A percentile compares a stretch with the other conserved stretches of the same genome.
Evolutionary conservation across 2,888 invertebrate species (phyloP).

Genomic region (Hecatera dysodea): DNA sequence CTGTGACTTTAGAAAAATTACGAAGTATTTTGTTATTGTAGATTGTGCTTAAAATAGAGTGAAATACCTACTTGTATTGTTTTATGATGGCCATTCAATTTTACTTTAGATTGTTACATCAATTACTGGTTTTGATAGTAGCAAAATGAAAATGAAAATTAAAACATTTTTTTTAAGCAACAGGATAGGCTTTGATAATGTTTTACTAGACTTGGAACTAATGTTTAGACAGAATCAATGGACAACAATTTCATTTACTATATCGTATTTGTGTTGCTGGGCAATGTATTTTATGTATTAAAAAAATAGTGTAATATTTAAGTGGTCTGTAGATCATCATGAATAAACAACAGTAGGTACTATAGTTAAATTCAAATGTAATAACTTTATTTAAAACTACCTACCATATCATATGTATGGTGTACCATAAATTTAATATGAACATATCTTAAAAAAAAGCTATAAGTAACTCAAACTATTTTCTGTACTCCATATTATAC

Average conservation of each 20-base stretch:
- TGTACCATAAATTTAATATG: too few species aligned
- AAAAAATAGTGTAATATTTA: background rate
- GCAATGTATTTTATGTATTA: background rate
- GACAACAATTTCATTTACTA: background rate
- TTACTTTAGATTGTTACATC: background rate
- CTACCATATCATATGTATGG: too few species aligned
- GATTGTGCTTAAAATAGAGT: background rate
- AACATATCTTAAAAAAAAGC: too few species aligned
- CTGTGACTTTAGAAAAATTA: slow-evolving; percentile 13
- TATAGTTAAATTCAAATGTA: too few species aligned
- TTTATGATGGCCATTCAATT: background rate
- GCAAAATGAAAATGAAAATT: too few species aligned
- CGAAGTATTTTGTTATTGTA: slow-evolving; percentile 4
- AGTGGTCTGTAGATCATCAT: background rate
- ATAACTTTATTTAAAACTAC: too few species aligned
- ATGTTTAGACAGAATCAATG: too few species aligned
- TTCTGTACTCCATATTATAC: background rate
- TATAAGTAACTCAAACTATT: background rate
- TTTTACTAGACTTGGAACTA: too few species aligned
- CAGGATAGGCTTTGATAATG: too few species aligned
- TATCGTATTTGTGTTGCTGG: too few species aligned
- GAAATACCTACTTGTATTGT: background rate
- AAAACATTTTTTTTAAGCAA: background rate
- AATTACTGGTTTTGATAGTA: background rate
- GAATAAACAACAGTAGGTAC: too few species aligned